Evolutionary conservation across 2,797 vertebrate genomes (phyloP).

Genomic region (Pyrocephalus nanus): DNA sequence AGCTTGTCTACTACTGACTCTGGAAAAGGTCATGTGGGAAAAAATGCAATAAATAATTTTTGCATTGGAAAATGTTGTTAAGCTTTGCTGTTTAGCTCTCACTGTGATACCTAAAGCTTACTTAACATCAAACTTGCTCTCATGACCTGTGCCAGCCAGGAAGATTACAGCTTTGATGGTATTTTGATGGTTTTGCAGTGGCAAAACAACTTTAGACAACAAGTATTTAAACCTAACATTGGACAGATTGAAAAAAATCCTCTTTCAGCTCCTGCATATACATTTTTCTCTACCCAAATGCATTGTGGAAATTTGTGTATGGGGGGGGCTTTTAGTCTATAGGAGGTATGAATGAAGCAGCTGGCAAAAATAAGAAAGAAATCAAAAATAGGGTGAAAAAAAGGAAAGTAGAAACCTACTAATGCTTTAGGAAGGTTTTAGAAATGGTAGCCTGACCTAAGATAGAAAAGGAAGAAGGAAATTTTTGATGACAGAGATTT

Average conservation of each 20-base stretch:
- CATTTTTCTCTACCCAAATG: not conserved
- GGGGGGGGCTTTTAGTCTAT: not conserved
- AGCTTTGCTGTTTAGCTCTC: not conserved
- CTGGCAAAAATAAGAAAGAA: not conserved
- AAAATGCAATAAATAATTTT: not conserved
- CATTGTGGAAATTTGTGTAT: not conserved
- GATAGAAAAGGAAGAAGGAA: not conserved
- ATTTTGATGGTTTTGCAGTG: not conserved
- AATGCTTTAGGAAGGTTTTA: not conserved
- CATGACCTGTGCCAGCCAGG: not conserved
- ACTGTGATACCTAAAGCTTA: not conserved
- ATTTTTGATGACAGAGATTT: not conserved
- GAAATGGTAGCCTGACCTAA: not conserved
- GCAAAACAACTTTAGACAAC: not conserved
- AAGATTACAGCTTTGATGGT: not conserved
- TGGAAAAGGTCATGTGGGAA: not conserved
- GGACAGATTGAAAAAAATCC: not conserved
- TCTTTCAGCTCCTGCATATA: not conserved
- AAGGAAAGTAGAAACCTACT: not conserved
- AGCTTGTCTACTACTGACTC: not conserved
- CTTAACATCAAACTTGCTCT: not conserved
- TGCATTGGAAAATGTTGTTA: not conserved
- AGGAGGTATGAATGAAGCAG: not conserved
- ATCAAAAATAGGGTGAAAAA: fast-evolving
- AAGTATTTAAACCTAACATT: not conserved